Evolutionary conservation across 2,888 invertebrate genomes (phyloP), one percentile per base, ranked within the genome.

Genomic region (Drosophila diplacantha): DNA sequence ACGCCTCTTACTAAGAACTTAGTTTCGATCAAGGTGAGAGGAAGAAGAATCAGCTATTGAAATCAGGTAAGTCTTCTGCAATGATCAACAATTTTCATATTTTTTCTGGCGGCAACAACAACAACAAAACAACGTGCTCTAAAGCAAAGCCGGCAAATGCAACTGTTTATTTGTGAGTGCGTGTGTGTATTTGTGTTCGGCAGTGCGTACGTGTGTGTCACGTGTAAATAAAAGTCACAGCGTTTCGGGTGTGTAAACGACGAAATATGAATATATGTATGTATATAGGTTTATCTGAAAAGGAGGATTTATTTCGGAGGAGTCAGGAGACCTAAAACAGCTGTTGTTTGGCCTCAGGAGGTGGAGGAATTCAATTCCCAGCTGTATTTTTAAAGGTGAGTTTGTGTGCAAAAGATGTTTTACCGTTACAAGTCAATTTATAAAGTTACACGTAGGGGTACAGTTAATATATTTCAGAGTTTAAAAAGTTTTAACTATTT

Each of bases 131-230:
- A 49, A 20, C 35, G 26, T 26, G 41, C 47, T 39, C 22, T 12
- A 29, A 49, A 35, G n/a, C n/a, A n/a, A n/a, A n/a, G n/a, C 60
- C 60, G 60, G 60, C 62, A 61, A 58, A 60, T 39, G 46, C 60
- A 61, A 49, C 58, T 49, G 60, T 60, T 59, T 47, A 47, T 38
- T 34, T 26, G 16, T 26, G 47, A 34, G 61, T 34, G 32, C 34
- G 61, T 24, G 16, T 60, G 47, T 60, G 47, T 59, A n/a, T 39
- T 16, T 31, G 38, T 60, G 39, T 47, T 31, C 29, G 29, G 14
- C 26, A 29, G 34, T 31, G 56, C 26, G 56, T 54, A 9, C n/a
- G 34, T 31, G 57, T 39, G 55, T 53, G 54, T 57, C 20, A 41
- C 29, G 29, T 22, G 57, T 22, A 29, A 57, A 31, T 41, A 18